These are phyloP conservation scores for Drosophila equinoxialis DNA, from an alignment of 1,140 invertebrate genomes.

Conservation along the genomic window DNA sequence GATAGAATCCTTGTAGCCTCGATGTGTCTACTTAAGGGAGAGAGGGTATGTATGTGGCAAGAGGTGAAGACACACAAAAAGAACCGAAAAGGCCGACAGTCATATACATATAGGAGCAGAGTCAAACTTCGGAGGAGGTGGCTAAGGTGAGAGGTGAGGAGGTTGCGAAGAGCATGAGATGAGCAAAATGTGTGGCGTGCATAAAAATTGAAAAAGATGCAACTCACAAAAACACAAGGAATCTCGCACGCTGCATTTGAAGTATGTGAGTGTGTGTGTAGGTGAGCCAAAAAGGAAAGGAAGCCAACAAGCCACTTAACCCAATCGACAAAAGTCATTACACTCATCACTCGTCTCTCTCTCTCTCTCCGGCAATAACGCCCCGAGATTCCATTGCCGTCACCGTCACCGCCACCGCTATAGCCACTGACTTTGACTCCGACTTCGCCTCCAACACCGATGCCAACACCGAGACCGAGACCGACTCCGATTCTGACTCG, in stretches of 20 bases:
- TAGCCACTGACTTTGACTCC: slow-evolving; percentile 12
- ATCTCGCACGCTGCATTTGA: slow-evolving; percentile 65
- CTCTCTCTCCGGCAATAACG: neutral
- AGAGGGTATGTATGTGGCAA: neutral
- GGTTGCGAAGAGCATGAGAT: slow-evolving; percentile 13
- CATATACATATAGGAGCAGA: slow-evolving; percentile 19
- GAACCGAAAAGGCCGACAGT: slow-evolving; percentile 41
- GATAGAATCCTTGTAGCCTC: neutral
- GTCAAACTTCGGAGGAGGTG: neutral
- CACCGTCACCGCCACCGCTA: neutral
- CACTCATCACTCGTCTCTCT: slow-evolving; percentile 65
- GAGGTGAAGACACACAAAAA: slow-evolving; percentile 30
- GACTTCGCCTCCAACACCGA: neutral
- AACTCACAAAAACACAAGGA: slow-evolving; percentile 60
- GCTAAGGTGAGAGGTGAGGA: neutral
- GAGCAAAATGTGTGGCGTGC: slow-evolving; percentile 67
- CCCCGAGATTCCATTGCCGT: neutral
- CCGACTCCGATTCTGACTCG: slow-evolving; percentile 4
- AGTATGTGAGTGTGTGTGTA: slow-evolving; percentile 43
- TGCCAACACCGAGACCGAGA: neutral
- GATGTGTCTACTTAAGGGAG: neutral
- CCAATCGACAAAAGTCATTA: slow-evolving; percentile 81
- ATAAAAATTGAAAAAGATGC: slow-evolving; percentile 77
- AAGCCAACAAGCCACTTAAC: slow-evolving; percentile 81
- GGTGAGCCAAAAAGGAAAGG: slow-evolving; percentile 51